Evolutionary conservation across 2,797 vertebrate genomes (phyloP).

Genomic region (Gobio occitaniae): DNA sequence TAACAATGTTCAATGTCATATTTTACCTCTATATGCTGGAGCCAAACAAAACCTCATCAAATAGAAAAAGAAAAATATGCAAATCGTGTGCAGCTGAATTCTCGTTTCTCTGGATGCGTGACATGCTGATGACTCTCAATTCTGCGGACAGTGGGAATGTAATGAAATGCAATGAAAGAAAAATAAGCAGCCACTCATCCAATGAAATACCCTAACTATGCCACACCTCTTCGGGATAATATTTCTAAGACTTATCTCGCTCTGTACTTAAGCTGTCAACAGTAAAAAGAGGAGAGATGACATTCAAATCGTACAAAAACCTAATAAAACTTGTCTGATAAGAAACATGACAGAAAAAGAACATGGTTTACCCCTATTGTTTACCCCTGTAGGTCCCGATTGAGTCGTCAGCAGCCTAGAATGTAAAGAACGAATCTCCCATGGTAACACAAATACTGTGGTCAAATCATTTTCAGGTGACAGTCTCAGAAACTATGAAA

Average conservation of each 20-base stretch:
- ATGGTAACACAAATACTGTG: slow-evolving; percentile 76
- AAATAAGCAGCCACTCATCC: slow-evolving; percentile 69
- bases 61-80: slow-evolving; percentile 51
- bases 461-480: slow-evolving; percentile 65
- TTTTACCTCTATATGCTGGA: slow-evolving; percentile 53
- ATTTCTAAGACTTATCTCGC: slow-evolving; percentile 76
- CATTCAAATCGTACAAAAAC: slow-evolving; percentile 78
- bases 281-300: slow-evolving; percentile 60
- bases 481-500: slow-evolving; percentile 81
- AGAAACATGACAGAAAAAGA: slow-evolving; percentile 71
- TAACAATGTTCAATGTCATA: slow-evolving; percentile 49
- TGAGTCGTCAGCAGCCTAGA: slow-evolving; percentile 53
- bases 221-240: slow-evolving; percentile 73
- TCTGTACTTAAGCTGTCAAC: slow-evolving; percentile 66
- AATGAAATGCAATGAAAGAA: slow-evolving; percentile 76
- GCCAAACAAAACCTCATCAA: slow-evolving; percentile 55
- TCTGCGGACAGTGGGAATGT: slow-evolving; percentile 56
- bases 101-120: slow-evolving; percentile 61
- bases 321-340: slow-evolving; percentile 71
- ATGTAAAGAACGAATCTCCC: slow-evolving; percentile 76
- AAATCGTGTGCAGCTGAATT: slow-evolving; percentile 50
- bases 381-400: slow-evolving; percentile 63
- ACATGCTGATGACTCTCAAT: slow-evolving; percentile 75
- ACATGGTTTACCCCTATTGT: slow-evolving; percentile 76
- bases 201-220: slow-evolving; percentile 63